These are phyloP conservation scores for Boleophthalmus pectinirostris DNA, from an alignment of 2,113 vertebrate genomes.

Conservation along the genomic window DNA sequence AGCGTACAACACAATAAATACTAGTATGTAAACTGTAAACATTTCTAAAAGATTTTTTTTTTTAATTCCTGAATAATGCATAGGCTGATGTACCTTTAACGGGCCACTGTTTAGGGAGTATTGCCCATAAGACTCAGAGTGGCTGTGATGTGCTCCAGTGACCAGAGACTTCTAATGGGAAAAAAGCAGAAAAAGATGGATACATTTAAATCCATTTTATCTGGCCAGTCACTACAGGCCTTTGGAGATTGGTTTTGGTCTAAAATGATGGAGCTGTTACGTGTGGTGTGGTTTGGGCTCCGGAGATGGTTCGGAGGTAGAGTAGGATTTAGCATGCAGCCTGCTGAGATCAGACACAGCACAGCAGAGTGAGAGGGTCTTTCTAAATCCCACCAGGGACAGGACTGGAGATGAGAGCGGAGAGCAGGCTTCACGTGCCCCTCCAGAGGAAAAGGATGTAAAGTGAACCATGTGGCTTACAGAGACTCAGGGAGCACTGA, in stretches of 20 bases:
- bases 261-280: conserved; percentile 14
- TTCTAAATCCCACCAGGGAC: conserved; percentile 10
- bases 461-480: conserved; percentile 9
- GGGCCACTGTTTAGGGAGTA: not conserved
- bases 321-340: not conserved
- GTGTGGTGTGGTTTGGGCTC: not conserved
- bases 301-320: conserved; percentile 2
- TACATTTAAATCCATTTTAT: conserved; percentile 4
- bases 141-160: not conserved
- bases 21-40: not conserved
- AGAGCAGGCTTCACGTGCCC: conserved; percentile 12
- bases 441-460: conserved; percentile 7
- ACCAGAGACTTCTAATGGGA: not conserved
- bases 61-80: not conserved
- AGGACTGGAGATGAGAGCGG: conserved; percentile 17
- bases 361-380: conserved; percentile 4
- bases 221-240: not conserved
- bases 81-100: not conserved
- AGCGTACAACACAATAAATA: not conserved
- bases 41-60: not conserved
- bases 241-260: not conserved
- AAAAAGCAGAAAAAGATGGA: not conserved
- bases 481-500: conserved; percentile 13
- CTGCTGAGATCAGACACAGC: conserved; percentile 1
- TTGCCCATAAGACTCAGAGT: not conserved